Percentiles rank a stretch among this genome's conserved stretches.
phyloP scores from a whole-genome alignment of 2,113 vertebrate genomes.

The Aplodontia rufa region DNA sequence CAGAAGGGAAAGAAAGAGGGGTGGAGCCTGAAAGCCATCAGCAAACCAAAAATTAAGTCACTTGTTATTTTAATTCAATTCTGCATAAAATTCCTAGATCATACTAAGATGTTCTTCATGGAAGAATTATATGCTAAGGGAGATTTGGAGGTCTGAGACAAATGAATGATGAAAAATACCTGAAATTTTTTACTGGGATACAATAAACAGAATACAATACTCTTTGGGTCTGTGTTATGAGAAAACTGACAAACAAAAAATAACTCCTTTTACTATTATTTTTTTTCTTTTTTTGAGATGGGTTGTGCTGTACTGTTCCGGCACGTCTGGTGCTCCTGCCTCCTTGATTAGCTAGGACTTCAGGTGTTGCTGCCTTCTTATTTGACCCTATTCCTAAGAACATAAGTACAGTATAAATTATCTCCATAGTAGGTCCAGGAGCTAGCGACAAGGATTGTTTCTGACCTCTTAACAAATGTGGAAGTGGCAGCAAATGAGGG shows the following conservation, averaged over 20 bases:
- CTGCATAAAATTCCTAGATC: background rate
- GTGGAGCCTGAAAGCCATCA: background rate
- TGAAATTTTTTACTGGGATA: background rate
- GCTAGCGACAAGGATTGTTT: background rate
- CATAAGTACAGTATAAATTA: background rate
- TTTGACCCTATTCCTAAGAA: background rate
- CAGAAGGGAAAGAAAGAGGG: background rate
- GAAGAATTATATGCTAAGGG: background rate
- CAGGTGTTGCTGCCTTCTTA: background rate
- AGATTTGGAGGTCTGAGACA: background rate
- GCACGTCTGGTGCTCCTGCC: background rate
- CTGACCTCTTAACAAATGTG: background rate
- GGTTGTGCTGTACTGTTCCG: background rate
- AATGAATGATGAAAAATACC: background rate
- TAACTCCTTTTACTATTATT: no score
- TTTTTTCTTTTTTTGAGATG: background rate
- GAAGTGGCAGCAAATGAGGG: background rate
- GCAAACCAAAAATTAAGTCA: constrained; percentile 3
- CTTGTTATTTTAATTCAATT: background rate
- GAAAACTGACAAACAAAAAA: constrained; percentile 39
- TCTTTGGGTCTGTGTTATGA: background rate
- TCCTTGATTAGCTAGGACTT: background rate
- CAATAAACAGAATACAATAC: background rate
- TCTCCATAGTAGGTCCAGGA: background rate
- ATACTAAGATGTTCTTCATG: background rate